Evolutionary conservation across 37 sponge, comb jelly and placozoan genomes (phyloP).

Genomic region (Dysidea cf. avara): DNA sequence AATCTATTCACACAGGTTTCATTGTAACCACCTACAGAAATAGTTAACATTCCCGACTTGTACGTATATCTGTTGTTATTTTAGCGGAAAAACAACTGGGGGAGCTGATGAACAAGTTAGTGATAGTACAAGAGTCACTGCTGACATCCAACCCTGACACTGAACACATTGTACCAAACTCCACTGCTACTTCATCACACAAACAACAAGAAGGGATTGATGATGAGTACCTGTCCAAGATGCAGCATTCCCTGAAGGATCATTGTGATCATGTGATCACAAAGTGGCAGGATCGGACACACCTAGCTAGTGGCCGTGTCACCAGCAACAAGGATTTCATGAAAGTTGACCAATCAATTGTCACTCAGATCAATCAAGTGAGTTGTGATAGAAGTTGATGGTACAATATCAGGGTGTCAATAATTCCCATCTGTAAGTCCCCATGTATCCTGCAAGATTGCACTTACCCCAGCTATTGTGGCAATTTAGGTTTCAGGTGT

Average conservation of each 20-base stretch:
- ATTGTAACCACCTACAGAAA: no score
- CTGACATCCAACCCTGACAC: slow-evolving; percentile 36
- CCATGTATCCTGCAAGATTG: no score
- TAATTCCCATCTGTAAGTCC: no score
- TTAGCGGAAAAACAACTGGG: slow-evolving; percentile 2
- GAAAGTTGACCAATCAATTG: slow-evolving; percentile 51
- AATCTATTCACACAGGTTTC: no score
- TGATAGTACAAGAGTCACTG: slow-evolving; percentile 35
- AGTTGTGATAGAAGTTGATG: no score
- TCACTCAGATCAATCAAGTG: slow-evolving; percentile 68
- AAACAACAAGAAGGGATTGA: slow-evolving; percentile 31
- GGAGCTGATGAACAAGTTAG: slow-evolving; percentile 25
- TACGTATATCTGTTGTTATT: background rate
- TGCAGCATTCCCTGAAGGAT: slow-evolving; percentile 14
- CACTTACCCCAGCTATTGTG: no score
- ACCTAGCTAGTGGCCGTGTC: slow-evolving; percentile 56
- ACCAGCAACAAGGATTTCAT: slow-evolving; percentile 71
- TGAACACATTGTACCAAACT: background rate
- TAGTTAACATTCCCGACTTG: no score
- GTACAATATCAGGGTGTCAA: no score
- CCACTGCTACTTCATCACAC: background rate
- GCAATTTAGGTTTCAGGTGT: no score
- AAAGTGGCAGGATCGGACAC: slow-evolving; percentile 66
- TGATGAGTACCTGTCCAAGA: slow-evolving; percentile 24
- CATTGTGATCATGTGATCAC: slow-evolving; percentile 53